phyloP scores from a whole-genome alignment of 2,888 invertebrate genomes.

The Nemoura dubitans region DNA sequence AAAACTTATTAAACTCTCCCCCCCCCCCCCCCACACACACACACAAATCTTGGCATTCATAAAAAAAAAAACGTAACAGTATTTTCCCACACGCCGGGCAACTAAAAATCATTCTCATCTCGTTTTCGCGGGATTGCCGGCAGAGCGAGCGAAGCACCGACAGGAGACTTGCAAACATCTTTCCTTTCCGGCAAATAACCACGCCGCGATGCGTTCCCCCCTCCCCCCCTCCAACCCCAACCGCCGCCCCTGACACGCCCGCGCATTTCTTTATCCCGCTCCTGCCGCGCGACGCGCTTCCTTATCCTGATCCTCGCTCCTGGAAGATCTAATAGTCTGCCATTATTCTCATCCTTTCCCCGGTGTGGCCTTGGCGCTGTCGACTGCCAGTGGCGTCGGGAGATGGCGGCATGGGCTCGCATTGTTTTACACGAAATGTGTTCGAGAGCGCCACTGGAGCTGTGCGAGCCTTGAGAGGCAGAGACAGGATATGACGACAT shows the following conservation, averaged over 20 bases:
- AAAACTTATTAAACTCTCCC: too few relatives aligned
- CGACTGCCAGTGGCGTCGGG: neutral
- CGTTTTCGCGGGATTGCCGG: neutral
- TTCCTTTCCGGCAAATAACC: neutral
- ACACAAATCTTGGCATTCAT: too few relatives aligned
- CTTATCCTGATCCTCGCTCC: slow-evolving; percentile 8
- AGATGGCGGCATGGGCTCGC: too few relatives aligned
- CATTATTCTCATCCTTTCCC: neutral
- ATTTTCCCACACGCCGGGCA: neutral
- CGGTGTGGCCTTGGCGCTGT: neutral
- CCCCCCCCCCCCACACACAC: too few relatives aligned
- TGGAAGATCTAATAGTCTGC: neutral
- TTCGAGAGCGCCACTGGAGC: too few relatives aligned
- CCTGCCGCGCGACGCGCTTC: neutral
- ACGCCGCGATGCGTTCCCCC: neutral
- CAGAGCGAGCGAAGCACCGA: neutral
- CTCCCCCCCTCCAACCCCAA: neutral
- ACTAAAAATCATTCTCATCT: neutral
- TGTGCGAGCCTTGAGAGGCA: too few relatives aligned
- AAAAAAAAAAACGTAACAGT: too few relatives aligned
- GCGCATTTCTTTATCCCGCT: neutral
- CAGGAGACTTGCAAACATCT: neutral
- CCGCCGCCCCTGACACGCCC: neutral
- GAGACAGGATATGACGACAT: too few relatives aligned
- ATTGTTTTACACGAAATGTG: too few relatives aligned